A percentile compares a stretch with the other conserved stretches of the same genome.
Evolutionary conservation across 2,113 vertebrate species (phyloP).

Genomic region (Uria aalge): DNA sequence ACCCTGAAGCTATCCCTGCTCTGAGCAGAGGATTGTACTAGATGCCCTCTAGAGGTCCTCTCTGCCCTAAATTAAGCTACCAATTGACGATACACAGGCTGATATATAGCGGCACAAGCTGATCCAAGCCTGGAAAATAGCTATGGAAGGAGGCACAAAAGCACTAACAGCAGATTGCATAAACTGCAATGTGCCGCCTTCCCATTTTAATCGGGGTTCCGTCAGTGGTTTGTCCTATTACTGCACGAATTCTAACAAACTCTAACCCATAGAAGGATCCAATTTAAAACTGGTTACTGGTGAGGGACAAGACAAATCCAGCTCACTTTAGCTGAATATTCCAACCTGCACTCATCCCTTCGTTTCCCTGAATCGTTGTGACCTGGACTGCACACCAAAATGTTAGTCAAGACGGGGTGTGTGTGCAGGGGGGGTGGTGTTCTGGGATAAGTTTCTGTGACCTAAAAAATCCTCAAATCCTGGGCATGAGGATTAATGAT

Average conservation of each 20-base stretch:
- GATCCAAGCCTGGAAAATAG: neutral
- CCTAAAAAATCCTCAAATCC: neutral
- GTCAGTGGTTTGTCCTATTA: neutral
- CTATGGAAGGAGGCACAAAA: neutral
- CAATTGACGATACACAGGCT: fast-evolving
- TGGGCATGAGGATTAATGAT: neutral
- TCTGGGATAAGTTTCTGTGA: neutral
- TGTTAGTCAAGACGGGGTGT: neutral
- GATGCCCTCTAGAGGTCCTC: neutral
- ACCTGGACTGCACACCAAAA: fast-evolving
- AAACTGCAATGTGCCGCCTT: neutral
- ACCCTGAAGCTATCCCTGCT: neutral
- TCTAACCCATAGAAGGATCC: neutral
- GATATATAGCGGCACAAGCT: neutral
- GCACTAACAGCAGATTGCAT: neutral
- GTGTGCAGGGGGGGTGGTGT: neutral
- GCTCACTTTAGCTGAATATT: neutral
- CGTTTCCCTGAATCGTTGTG: neutral
- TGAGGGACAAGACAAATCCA: neutral
- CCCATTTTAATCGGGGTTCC: neutral
- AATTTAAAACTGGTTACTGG: neutral
- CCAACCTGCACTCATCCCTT: neutral
- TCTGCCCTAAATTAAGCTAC: neutral
- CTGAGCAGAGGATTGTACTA: neutral
- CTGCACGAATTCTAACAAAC: neutral